Conservation (phyloP, 1,140 invertebrate genomes). For the Rhopalosiphum maidis region DNA sequence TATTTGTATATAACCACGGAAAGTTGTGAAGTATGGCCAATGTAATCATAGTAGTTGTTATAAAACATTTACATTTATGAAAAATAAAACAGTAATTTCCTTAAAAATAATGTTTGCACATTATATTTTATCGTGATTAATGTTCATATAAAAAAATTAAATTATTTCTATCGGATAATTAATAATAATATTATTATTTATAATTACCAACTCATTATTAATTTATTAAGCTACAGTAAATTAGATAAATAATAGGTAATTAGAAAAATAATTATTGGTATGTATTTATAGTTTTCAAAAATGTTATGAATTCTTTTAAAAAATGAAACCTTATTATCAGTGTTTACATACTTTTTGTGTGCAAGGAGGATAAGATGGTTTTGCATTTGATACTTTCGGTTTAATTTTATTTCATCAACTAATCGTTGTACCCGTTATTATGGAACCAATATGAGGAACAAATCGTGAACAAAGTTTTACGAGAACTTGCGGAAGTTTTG, state of each 20-base stretch:
- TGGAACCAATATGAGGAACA: background rate
- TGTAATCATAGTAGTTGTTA: background rate
- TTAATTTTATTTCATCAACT: background rate
- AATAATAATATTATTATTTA: background rate
- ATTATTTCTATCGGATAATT: no score
- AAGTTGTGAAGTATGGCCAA: background rate
- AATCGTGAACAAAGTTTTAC: background rate
- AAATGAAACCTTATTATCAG: background rate
- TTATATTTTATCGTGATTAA: background rate
- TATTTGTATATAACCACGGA: background rate
- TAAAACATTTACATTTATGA: background rate
- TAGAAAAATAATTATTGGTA: background rate
- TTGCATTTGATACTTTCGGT: background rate
- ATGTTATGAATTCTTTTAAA: background rate
- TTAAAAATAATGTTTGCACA: background rate
- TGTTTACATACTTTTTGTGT: background rate
- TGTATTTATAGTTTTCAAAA: background rate
- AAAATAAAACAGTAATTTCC: background rate
- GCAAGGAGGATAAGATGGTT: background rate
- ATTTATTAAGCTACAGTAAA: background rate
- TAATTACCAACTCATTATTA: background rate
- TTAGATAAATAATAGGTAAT: no score
- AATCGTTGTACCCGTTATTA: background rate
- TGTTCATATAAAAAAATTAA: no score
- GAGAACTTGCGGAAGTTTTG: background rate